Base-by-base conservation (phyloP, 2,113 vertebrate genomes). In the Pelodiscus sinensis region DNA sequence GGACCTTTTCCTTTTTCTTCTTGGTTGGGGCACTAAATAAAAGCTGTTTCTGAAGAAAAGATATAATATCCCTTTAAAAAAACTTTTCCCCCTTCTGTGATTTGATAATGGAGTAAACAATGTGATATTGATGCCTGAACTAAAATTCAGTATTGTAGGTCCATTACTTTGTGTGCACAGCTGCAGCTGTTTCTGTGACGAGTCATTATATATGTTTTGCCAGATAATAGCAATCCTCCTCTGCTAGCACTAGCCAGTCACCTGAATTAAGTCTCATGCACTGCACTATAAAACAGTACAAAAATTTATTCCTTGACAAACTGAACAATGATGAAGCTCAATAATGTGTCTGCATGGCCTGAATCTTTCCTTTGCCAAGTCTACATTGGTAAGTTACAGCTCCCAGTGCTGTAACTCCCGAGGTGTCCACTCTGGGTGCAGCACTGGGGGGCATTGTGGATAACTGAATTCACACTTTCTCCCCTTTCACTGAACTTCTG, bases 181-280 rank as follows among this genome's bases (percentile, higher is more conserved):
- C 27, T 31, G 22, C 38, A 55, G 22, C 27, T 31, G 22, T 51
- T n/a, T 60, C 55, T 73, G 82, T 19, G 44, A 58, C 21, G 29
- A n/a, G 15, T 82, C 27, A 50, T 24, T n/a, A 21, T 5, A 35
- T 58, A 35, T 68, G 22, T 75, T 77, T 22, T 15, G 1, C 68
- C 56, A 58, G 24, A n/a, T 11, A 57, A n/a, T 0, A 0, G 38
- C 50, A 9, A 16, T 57, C 22, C n/a, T 22, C 21, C 16, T 80
- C 71, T 54, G 9, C 31, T 7, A 58, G 57, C 19, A 57, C 16
- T 22, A 79, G 56, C 31, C 25, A 50, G 35, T 73, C 44, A 9
- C 38, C 51, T 57, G 19, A 82, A 31, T 79, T 51, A 9, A 35
- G 31, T 16, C 4, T 52, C 68, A 31, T 68, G 38, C 79, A 68